Evolutionary conservation across 2,888 invertebrate species (phyloP).

Genomic region (Lochmaea capreae): DNA sequence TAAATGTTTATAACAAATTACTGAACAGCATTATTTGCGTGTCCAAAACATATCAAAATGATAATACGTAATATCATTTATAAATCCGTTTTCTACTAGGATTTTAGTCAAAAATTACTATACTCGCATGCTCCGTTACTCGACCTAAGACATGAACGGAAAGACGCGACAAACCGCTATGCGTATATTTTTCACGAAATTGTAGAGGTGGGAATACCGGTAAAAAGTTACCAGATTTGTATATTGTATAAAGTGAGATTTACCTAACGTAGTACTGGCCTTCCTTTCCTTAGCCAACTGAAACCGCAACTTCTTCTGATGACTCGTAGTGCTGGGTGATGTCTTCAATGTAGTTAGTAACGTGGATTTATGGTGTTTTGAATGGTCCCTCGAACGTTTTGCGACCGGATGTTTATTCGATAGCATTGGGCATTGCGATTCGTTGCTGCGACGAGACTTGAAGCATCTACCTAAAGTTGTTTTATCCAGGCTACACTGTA

Average conservation of each 20-base stretch:
- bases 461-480: constrained; percentile 75
- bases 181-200: too few species aligned
- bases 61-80: too few species aligned
- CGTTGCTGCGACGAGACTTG: constrained; percentile 77
- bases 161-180: too few species aligned
- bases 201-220: too few species aligned
- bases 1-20: too few species aligned
- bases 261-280: constrained; percentile 88
- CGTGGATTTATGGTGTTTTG: constrained; percentile 56
- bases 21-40: too few species aligned
- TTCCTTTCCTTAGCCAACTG: constrained; percentile 91
- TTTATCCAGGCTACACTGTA: constrained; percentile 79
- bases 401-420: constrained; percentile 56
- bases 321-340: constrained; percentile 65
- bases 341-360: constrained; percentile 64
- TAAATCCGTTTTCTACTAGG: too few species aligned
- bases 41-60: too few species aligned
- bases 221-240: too few species aligned
- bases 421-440: constrained; percentile 81
- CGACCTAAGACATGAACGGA: too few species aligned
- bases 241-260: neutral
- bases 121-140: too few species aligned
- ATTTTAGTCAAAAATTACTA: too few species aligned
- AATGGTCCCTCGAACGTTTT: constrained; percentile 61
- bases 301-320: constrained; percentile 85